A percentile compares a stretch with the other conserved stretches of the same genome.
Conservation (phyloP, 2,797 vertebrate species). For the Propithecus perrieri region DNA sequence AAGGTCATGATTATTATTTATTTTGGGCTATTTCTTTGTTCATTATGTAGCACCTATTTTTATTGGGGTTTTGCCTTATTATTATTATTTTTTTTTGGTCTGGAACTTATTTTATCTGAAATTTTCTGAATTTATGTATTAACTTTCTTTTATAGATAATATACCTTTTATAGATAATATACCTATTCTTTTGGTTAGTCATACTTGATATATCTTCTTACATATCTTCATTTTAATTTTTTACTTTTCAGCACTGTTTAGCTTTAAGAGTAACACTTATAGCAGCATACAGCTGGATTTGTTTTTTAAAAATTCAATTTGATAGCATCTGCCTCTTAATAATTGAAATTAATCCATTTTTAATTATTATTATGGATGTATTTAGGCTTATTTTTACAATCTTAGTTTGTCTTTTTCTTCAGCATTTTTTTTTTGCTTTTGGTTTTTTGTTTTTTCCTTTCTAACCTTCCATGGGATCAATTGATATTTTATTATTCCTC, state of each 20-base stretch:
- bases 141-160: neutral
- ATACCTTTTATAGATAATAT: neutral
- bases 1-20: neutral
- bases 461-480: neutral
- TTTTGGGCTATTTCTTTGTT: neutral
- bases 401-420: neutral
- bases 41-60: neutral
- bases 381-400: neutral
- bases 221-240: neutral
- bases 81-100: neutral
- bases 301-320: neutral
- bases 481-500: neutral
- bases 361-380: neutral
- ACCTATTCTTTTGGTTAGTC: neutral
- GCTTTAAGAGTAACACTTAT: neutral
- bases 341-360: neutral
- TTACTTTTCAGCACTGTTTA: neutral
- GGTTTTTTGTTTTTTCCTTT: neutral
- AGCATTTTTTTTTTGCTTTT: neutral
- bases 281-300: neutral
- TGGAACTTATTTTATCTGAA: neutral
- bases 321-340: neutral
- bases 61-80: neutral
- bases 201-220: neutral
- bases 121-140: neutral